Evolutionary conservation across 2,113 vertebrate species (phyloP), one percentile per base, ranked within the genome.

Genomic region (Podarcis muralis): DNA sequence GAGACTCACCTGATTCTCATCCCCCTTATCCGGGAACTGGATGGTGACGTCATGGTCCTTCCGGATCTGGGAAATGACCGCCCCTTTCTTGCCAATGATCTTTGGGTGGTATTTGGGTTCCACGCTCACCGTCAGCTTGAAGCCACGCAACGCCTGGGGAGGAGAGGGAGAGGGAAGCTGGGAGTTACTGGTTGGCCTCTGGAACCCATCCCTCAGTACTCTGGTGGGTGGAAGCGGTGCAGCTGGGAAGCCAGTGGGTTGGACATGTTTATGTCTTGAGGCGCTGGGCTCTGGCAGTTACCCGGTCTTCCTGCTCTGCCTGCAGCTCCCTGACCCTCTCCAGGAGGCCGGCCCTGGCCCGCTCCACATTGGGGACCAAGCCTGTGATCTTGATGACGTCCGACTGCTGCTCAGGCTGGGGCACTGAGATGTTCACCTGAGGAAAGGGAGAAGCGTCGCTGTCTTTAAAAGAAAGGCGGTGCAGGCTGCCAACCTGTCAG

Each of bases 11-110:
- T 98, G 97, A 93, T 96, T 96, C 85, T 98, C 97, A 30, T 98
- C 97, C 75, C 96, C 96, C 93, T 98, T 98, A 89, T 98, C 97
- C 1, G 97, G 97, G 92, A 98, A 98, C 95, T 98, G 97, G 92
- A 98, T 95, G 84, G 93, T 97, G 88, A 98, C 97, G 22, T 98
- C 97, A 7, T 97, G 97, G 85, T 98, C 97, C 91, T 97, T 98
- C 68, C 97, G 96, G 91, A 98, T 98, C 94, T 98, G 97, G 72
- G 97, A 96, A 91, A 98, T 97, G 89, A 98, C 97, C 0, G 97
- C 97, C 88, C 97, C 97, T 87, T 98, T 98, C 43, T 97, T 97
- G 1, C 97, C 97, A 2, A 98, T 98, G 87, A 98, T 97, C 93
- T 98, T 98, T 20, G 97, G 97, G 87, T 98, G 97, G 89, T 97